Evolutionary conservation across 2,888 invertebrate species (phyloP), one percentile per base, ranked within the genome.

Genomic region (Dasysyrphus tricinctus): DNA sequence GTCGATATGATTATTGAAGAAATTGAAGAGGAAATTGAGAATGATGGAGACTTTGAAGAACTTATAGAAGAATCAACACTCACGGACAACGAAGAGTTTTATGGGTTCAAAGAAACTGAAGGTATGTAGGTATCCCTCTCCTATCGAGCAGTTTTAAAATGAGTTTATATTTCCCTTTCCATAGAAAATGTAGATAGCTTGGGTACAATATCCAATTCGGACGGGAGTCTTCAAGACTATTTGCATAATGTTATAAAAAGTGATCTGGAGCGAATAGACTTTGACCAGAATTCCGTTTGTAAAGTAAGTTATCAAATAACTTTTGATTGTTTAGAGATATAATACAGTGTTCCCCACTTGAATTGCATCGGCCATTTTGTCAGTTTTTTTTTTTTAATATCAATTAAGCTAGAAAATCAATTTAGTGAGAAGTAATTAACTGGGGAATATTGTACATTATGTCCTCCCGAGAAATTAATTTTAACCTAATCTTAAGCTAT

Each of bases 231-330:
- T 1, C 51, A 72, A 3, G 29, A 75, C 1, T 86, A 86, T 47
- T 9, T 72, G 11, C 29, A 29, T 1, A 16, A 56, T 2, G 82
- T 75, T 1, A 82, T 86, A n/a, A 86, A 86, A 47, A 88, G 74
- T 39, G 88, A 88, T 32, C 72, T 88, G 24, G 24, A 78, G 6
- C 88, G 85, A 32, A 77, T 88, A 14, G 11, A 24, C 1, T 89
- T 77, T 57, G 80, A 88, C 6, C 70, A 82, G 8, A 72, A 63
- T 8, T 88, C 88, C 2, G 47, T 56, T 11, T 89, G 89, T 44
- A 80, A 47, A 12, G 89, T 89, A 83, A 65, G 76, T 32, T 56
- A 5, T 9, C n/a, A 7, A 16, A 8, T 8, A 16, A 16, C 16
- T 47, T 12, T 16, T n/a, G 11, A 49, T 19, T 47, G 0, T n/a